A percentile compares a stretch with the other conserved stretches of the same genome.
phyloP scores from a whole-genome alignment of 2,113 vertebrate genomes.

The Tragulus kanchil region DNA sequence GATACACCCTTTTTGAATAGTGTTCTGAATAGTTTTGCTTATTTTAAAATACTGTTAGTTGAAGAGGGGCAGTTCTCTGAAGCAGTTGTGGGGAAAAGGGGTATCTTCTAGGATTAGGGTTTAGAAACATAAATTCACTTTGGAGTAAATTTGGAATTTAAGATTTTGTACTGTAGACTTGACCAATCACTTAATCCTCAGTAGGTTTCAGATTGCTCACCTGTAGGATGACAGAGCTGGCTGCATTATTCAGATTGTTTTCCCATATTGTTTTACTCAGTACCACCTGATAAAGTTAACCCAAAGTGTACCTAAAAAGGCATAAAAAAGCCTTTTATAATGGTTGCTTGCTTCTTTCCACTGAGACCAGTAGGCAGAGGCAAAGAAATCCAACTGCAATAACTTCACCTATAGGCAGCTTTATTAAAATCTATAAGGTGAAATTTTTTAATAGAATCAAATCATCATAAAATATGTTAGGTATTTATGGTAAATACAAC shows the following conservation, averaged over 20 bases:
- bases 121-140: constrained; percentile 52
- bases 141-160: constrained; percentile 22
- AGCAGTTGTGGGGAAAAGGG: neutral
- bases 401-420: constrained; percentile 83
- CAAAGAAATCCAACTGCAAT: constrained; percentile 83
- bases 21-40: neutral
- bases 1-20: neutral
- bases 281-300: constrained; percentile 85
- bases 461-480: constrained; percentile 86
- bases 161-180: neutral
- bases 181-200: neutral
- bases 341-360: constrained; percentile 76
- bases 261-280: constrained; percentile 74
- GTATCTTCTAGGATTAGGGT: neutral
- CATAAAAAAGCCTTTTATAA: constrained; percentile 86
- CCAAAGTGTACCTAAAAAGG: too few relatives aligned
- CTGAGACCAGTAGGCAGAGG: constrained; percentile 75
- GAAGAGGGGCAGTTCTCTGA: neutral
- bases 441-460: constrained; percentile 88
- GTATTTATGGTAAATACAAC: constrained; percentile 88
- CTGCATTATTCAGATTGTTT: neutral
- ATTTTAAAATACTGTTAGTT: neutral
- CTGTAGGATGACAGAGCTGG: neutral
- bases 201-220: neutral
- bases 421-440: constrained; percentile 87